Evolutionary conservation across 2,797 vertebrate genomes (phyloP), one percentile per base, ranked within the genome.

Genomic region (Argya squamiceps): DNA sequence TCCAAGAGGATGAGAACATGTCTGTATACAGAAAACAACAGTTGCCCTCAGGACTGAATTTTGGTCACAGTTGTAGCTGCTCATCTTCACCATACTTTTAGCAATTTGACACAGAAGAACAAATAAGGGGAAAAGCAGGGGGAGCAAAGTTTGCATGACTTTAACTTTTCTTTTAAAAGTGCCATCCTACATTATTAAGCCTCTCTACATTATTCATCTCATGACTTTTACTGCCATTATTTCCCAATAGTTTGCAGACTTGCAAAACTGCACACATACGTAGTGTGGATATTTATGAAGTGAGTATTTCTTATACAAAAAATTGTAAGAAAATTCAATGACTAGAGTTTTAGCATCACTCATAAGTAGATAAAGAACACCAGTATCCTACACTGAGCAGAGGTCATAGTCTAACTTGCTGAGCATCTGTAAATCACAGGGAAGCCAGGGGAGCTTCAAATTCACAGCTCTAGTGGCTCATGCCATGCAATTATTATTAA

Each of bases 271-370:
- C 84, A 73, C 4, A 27, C 58, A 55, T 49, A 81, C 15, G 15
- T 26, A 80, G 53, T 27, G 75, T 24, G 65, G 64, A 43, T 89
- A 78, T 84, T 93, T 89, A 89, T 36, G 55, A 82, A 88, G 65
- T 93, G 82, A 95, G 87, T 83, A 92, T 92, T 97, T 94, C 89
- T 93, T 88, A 92, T 79, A 93, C 92, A 90, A 84, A 95, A 84
- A 76, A 32, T 22, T 4, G 4, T 55, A 88, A 64, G 41, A 67
- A 89, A 94, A 83, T 22, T 53, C 74, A 87, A 50, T 12, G 17
- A 79, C 41, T 75, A 74, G 73, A 70, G 65, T 76, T 91, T 91
- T 53, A 62, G 78, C 82, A 94, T 47, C 80, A 91, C 92, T 92
- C 64, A 43, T 75, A 92, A 89, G 41, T 37, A 95, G 78, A 91